These are phyloP conservation scores for Acanthurus leucopareius DNA, from an alignment of 2,797 vertebrate species.

Conservation along the genomic window DNA sequence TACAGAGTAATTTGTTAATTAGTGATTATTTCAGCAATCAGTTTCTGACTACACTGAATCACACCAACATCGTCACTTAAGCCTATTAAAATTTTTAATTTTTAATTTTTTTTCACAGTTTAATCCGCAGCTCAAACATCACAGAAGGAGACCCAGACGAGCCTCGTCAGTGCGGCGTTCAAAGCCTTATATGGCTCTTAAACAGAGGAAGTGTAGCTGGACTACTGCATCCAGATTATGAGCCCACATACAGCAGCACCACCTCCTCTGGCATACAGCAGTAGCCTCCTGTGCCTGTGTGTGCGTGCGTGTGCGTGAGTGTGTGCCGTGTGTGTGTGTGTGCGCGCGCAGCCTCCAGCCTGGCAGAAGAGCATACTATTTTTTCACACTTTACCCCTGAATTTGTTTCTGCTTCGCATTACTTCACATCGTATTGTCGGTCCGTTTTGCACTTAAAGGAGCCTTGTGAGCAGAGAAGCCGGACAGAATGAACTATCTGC, in stretches of 20 bases:
- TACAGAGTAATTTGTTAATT: not conserved
- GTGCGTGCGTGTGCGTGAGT: too few relatives aligned
- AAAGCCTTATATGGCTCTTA: conserved; percentile 42
- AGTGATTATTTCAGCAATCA: not conserved
- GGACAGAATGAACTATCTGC: too few relatives aligned
- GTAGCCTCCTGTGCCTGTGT: too few relatives aligned
- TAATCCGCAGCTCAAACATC: not conserved
- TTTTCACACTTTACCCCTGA: conserved; percentile 9
- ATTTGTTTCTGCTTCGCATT: not conserved
- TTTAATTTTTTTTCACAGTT: not conserved
- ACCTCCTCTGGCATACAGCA: conserved; percentile 13
- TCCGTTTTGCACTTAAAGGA: not conserved
- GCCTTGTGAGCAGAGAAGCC: not conserved
- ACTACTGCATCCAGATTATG: conserved; percentile 39
- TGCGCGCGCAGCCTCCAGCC: conserved; percentile 12
- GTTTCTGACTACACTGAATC: conserved; percentile 7
- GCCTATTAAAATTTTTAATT: not conserved
- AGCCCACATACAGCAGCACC: conserved; percentile 38
- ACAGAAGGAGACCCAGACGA: conserved; percentile 11
- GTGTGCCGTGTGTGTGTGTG: too few relatives aligned
- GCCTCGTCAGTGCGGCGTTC: conserved; percentile 1
- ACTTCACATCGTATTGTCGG: not conserved
- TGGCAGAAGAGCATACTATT: not conserved
- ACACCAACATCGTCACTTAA: not conserved
- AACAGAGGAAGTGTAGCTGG: conserved; percentile 33